Base-by-base conservation (phyloP, 2,113 vertebrate genomes). In the Seriola dumerili region DNA sequence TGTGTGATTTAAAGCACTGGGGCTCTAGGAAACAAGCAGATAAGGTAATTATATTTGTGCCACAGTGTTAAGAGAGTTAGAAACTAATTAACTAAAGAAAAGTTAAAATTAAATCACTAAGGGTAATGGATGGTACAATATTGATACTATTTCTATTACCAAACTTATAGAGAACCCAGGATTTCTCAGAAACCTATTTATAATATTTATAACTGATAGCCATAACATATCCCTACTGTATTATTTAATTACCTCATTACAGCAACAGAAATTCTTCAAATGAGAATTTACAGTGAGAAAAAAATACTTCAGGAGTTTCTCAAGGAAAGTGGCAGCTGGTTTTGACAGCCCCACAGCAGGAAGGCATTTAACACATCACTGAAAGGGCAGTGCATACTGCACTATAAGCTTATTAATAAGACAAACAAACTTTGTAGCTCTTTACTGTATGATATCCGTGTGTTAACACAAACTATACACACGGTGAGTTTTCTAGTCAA, bases 291-390 rank as follows among this genome's bases (percentile, higher is more conserved):
- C 29, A 29, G 29, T 62, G 57, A 16, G 38, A 1, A 3, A 14
- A 14, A 44, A 46, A 46, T 5, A 46, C 14, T 46, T 46, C 4
- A 50, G 61, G 10, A 3, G 16, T 13, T 46, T 44, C 78, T 67
- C 5, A 3, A 62, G 63, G 63, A 40, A 19, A 50, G 61, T 25
- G 38, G 58, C 50, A 78, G 74, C 59, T 73, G 69, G 54, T 68
- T 72, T 62, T 68, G 68, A 73, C 81, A 78, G n/a, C 62, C 6
- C 17, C 73, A 72, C 75, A 84, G 55, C 63, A 84, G 44, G 75
- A 67, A 42, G 63, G 29, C 21, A 55, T 82, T 71, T 76, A 70
- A 57, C 72, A 55, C 65, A 66, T 59, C 59, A 78, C 69, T 64
- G 14, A 72, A 72, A 71, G 59, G 73, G 50, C 69, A 78, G 50